Base-by-base conservation (phyloP, 2,113 vertebrate genomes). In the Cololabis saira region DNA sequence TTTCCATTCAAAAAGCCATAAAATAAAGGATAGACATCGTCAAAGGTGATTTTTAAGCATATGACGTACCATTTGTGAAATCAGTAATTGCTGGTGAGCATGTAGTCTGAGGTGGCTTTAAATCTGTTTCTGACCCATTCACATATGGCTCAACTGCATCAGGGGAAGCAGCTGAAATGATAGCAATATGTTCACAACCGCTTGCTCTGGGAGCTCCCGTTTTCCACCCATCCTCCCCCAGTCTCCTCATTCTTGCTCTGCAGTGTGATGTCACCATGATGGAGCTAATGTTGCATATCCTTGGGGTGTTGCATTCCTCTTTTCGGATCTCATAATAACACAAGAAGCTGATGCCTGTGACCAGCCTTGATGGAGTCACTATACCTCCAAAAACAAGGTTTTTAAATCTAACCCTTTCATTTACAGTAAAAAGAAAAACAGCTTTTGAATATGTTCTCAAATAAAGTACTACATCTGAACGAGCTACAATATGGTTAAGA, bases 211-310 rank as follows among this genome's bases (percentile, higher is more conserved):
- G 27, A 19, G 5, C 53, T 58, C 16, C 41, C 49, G 60, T 48
- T 19, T 61, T 51, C 64, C 50, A 15, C 24, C 22, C 62, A 13
- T 71, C 60, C 71, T 76, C 76, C 53, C 70, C 24, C 59, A 41
- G 49, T 27, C 24, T 27, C 44, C 74, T 57, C 57, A 21, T 54
- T 69, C 71, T 54, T 18, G 48, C 37, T 74, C 56, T 51, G 65
- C 62, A 83, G 78, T 65, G 74, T 85, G 78, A 84, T 66, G 86
- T 90, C 84, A 86, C 74, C 78, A 76, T 81, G 67, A 56, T 67
- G 64, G 70, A 83, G 80, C 67, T 85, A 85, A 82, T 81, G 72
- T 78, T 65, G 61, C 50, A 43, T 75, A 80, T 82, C 78, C 52
- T 84, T 82, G 71, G 65, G 83, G 76, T 53, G 68, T 58, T 63